These are phyloP conservation scores for Gorsachius goisagi DNA, from an alignment of 2,113 vertebrate genomes.

Conservation along the genomic window DNA sequence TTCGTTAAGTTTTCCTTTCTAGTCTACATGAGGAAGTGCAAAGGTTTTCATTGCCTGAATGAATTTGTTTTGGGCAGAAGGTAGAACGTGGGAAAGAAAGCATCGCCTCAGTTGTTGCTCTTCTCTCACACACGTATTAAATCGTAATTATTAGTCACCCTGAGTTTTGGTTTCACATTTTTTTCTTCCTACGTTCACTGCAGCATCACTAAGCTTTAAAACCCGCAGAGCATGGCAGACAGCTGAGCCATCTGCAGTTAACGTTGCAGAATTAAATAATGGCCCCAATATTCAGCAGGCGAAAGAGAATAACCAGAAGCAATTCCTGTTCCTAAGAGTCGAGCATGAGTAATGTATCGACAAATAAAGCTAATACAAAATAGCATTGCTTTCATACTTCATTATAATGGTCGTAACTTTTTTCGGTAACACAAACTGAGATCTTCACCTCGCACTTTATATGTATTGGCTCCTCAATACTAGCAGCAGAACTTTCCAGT, in stretches of 20 bases:
- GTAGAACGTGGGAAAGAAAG: background rate
- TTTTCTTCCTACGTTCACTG: background rate
- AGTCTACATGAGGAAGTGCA: background rate
- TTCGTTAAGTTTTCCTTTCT: background rate
- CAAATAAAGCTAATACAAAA: background rate
- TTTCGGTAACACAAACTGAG: background rate
- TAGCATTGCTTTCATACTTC: background rate
- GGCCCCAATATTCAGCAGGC: background rate
- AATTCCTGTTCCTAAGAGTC: background rate
- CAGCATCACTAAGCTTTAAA: background rate
- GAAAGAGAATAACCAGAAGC: background rate
- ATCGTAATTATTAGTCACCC: background rate
- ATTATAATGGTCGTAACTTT: background rate
- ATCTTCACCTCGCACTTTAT: background rate
- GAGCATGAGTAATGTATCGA: background rate
- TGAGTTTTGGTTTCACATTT: background rate
- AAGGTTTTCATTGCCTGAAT: background rate
- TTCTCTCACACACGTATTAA: background rate
- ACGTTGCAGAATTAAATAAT: background rate
- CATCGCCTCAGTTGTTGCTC: background rate
- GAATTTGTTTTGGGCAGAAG: background rate
- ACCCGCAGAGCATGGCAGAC: background rate
- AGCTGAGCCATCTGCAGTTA: background rate
- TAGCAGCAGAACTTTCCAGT: background rate
- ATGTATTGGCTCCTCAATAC: background rate